Evolutionary conservation across 2,888 invertebrate genomes (phyloP).

Genomic region (Mythimna loreyi): DNA sequence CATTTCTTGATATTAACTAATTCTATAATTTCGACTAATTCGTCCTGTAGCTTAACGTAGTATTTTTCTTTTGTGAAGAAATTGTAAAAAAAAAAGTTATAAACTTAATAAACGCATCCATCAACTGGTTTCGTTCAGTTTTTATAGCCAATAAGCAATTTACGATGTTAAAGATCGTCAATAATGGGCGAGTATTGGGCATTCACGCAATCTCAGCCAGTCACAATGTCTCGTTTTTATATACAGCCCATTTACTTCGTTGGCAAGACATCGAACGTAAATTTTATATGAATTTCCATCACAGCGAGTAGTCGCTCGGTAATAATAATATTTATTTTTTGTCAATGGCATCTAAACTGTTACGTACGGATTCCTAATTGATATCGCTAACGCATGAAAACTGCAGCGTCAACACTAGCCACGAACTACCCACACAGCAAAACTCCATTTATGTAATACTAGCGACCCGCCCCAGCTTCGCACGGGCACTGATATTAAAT

Average conservation of each 20-base stretch:
- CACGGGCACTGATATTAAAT: too few species aligned
- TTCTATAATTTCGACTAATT: too few species aligned
- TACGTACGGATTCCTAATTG: too few species aligned
- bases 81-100: neutral
- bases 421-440: too few species aligned
- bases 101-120: constrained; percentile 4
- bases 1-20: too few species aligned
- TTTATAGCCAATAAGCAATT: constrained; percentile 40
- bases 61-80: neutral
- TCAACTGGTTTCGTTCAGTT: constrained; percentile 13
- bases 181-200: constrained; percentile 13
- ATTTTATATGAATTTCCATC: neutral
- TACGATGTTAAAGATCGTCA: constrained; percentile 26
- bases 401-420: too few species aligned
- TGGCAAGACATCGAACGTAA: neutral
- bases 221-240: constrained; percentile 8
- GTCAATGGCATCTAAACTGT: too few species aligned
- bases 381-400: too few species aligned
- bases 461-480: too few species aligned
- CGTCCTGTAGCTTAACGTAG: neutral
- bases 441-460: too few species aligned
- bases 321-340: too few species aligned
- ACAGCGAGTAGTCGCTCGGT: neutral
- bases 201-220: neutral
- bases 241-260: too few species aligned